Evolutionary conservation across 2,797 vertebrate genomes (phyloP).

Genomic region (Crenuchus spilurus): DNA sequence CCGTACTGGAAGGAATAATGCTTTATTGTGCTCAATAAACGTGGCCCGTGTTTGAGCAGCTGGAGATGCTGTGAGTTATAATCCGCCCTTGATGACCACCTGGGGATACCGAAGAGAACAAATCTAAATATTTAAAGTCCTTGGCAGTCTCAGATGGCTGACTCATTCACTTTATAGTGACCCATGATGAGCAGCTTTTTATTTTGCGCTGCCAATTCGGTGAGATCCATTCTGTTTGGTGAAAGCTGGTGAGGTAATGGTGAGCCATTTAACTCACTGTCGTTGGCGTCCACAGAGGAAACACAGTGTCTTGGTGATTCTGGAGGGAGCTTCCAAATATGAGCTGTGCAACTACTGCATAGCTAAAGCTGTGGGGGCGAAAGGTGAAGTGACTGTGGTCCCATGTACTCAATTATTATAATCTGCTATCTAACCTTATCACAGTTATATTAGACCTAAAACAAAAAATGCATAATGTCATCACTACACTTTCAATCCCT

Average conservation of each 20-base stretch:
- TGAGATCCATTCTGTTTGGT: slow-evolving; percentile 21
- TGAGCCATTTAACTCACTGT: slow-evolving; percentile 15
- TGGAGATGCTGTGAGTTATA: slow-evolving; percentile 35
- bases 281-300: slow-evolving; percentile 9
- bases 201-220: neutral
- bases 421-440: slow-evolving; percentile 26
- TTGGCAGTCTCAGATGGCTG: slow-evolving; percentile 36
- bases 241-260: slow-evolving; percentile 20
- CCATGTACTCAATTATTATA: slow-evolving; percentile 30
- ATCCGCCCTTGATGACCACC: slow-evolving; percentile 36
- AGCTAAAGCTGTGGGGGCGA: slow-evolving; percentile 13
- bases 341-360: slow-evolving; percentile 12
- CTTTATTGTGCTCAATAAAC: slow-evolving; percentile 49
- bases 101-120: slow-evolving; percentile 36
- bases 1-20: slow-evolving; percentile 51
- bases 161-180: slow-evolving; percentile 45
- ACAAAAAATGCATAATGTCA: slow-evolving; percentile 12
- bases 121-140: slow-evolving; percentile 38
- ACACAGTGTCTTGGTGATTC: slow-evolving; percentile 25
- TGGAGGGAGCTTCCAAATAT: slow-evolving; percentile 19
- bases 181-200: slow-evolving; percentile 22
- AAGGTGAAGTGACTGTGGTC: slow-evolving; percentile 49
- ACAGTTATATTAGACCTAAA: slow-evolving; percentile 7
- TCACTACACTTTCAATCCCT: neutral
- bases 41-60: slow-evolving; percentile 41